Conservation (phyloP, 2,797 vertebrate genomes). For the Eulemur coronatus region DNA sequence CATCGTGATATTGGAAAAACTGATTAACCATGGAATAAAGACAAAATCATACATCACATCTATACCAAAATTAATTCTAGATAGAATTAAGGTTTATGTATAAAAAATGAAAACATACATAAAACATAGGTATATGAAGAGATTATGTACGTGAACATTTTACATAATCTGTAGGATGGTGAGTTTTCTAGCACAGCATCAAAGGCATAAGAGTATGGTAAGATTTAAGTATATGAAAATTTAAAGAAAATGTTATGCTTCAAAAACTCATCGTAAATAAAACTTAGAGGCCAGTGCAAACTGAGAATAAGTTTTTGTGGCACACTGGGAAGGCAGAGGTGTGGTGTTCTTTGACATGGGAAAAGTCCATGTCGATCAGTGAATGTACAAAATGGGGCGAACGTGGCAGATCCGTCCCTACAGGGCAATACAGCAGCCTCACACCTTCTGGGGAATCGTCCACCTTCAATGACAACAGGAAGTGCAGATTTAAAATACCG, state of each 20-base stretch:
- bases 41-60: not conserved
- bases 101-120: not conserved
- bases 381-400: not conserved
- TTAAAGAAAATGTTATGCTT: not conserved
- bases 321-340: not conserved
- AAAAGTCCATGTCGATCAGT: not conserved
- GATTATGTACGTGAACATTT: not conserved
- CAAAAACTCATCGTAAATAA: not conserved
- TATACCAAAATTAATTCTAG: not conserved
- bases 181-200: not conserved
- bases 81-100: not conserved
- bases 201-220: not conserved
- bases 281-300: not conserved
- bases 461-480: not conserved
- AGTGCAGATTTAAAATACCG: not conserved
- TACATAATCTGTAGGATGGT: not conserved
- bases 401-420: not conserved
- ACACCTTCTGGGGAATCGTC: no score
- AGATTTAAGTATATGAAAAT: not conserved
- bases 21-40: not conserved
- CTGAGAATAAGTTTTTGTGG: not conserved
- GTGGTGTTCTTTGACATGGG: not conserved
- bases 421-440: not conserved
- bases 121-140: not conserved
- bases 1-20: not conserved